phyloP scores from a whole-genome alignment of 92 coral and sea anemone genomes.

The Diadumene lineata region DNA sequence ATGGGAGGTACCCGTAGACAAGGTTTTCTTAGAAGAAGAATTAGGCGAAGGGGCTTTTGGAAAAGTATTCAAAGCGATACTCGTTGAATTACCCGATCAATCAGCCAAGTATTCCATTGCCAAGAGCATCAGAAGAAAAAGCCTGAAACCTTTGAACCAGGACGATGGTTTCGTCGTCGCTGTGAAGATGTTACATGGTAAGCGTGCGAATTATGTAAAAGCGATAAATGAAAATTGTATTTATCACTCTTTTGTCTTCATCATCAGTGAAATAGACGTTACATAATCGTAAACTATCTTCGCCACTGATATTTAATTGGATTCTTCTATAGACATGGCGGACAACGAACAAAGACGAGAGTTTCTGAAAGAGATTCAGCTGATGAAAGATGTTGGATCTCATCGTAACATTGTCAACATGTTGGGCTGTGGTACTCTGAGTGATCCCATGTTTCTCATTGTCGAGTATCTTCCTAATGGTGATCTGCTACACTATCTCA shows the following conservation, averaged over 20 bases:
- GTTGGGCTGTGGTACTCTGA: slow-evolving; percentile 80
- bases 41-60: slow-evolving; percentile 86
- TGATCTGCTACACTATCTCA: slow-evolving; percentile 72
- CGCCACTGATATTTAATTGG: no score
- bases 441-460: slow-evolving; percentile 80
- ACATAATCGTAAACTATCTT: no score
- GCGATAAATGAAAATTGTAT: no score
- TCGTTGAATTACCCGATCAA: slow-evolving; percentile 42
- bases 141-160: slow-evolving; percentile 15
- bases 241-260: no score
- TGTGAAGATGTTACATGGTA: slow-evolving; percentile 62
- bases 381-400: slow-evolving; percentile 81
- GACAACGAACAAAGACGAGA: slow-evolving; percentile 68
- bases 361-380: slow-evolving; percentile 77
- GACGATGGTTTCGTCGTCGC: slow-evolving; percentile 48
- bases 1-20: slow-evolving; percentile 66
- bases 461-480: slow-evolving; percentile 78
- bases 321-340: slow-evolving; percentile 43
- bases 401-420: slow-evolving; percentile 82
- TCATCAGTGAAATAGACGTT: no score
- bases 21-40: slow-evolving; percentile 56
- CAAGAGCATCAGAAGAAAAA: slow-evolving; percentile 20
- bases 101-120: slow-evolving; percentile 32
- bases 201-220: background rate
- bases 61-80: slow-evolving; percentile 62